Evolutionary conservation across 2,113 vertebrate genomes (phyloP), one percentile per base, ranked within the genome.

Genomic region (Salvator merianae): DNA sequence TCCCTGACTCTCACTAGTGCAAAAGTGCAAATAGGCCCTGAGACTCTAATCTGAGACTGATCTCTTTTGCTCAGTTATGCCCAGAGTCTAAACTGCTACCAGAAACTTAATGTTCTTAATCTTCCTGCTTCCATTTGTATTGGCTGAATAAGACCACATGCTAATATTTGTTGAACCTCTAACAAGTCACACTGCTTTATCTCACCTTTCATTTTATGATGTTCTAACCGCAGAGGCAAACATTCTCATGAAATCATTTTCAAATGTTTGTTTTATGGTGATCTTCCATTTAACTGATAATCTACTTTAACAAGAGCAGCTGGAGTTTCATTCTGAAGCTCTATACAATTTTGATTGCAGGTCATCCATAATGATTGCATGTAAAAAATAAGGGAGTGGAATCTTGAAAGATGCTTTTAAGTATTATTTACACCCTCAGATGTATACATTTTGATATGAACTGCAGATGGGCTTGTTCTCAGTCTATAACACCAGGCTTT

Each of bases 261-360:
- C 38, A 71, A 16, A 4, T 1, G 7, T 36, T 0, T n/a, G 40
- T 1, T 20, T 81, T 79, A 77, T 26, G 7, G 34, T 89, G 72
- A 32, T 68, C 53, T 85, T 87, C 75, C 24, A 65, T 72, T 2
- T 78, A 30, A 4, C 10, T 88, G 40, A 86, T 83, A 77, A 71
- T 28, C 2, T 62, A 13, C 83, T 30, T 79, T 43, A 85, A 84
- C 12, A 40, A 77, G 80, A 82, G 47, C 32, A 82, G 2, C 30
- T 68, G 69, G 28, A n/a, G 1, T 59, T 88, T 88, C 59, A 82
- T 13, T n/a, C 73, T 87, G 43, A 88, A 85, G 36, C 1, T 30
- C 66, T 81, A 81, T 40, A 77, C 63, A 24, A 71, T 68, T 91
- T 86, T 85, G 83, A 69, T 72, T 86, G 32, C 5, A 28, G 7